These are phyloP conservation scores for Lacerta bilineata DNA, from an alignment of 2,797 vertebrate species.

Conservation along the genomic window DNA sequence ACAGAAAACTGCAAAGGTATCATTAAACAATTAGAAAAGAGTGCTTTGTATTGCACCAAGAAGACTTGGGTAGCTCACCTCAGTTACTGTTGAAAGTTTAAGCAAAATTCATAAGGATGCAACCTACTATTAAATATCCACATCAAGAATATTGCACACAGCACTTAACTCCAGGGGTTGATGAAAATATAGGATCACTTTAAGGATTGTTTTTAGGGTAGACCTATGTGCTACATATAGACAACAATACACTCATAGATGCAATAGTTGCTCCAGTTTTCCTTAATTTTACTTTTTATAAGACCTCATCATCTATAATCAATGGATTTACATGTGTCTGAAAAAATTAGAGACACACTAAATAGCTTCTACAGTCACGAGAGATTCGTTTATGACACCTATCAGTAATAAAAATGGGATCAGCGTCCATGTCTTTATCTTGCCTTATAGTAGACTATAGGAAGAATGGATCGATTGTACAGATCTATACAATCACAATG, in stretches of 20 bases:
- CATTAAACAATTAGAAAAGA: background rate
- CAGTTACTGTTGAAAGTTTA: background rate
- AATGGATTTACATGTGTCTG: background rate
- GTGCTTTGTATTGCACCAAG: background rate
- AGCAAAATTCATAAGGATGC: background rate
- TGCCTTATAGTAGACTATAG: background rate
- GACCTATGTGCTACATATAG: background rate
- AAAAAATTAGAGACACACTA: background rate
- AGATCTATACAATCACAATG: background rate
- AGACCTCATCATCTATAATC: background rate
- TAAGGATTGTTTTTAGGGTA: background rate
- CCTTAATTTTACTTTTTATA: background rate
- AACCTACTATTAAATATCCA: conserved; percentile 22
- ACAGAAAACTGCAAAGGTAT: background rate
- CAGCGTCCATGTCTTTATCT: conserved; percentile 14
- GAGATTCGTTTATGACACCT: background rate
- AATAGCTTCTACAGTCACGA: background rate
- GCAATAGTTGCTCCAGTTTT: background rate
- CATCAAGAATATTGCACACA: fast-evolving
- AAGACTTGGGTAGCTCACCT: background rate
- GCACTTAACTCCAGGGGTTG: background rate
- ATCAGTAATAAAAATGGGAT: background rate
- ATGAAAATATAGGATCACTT: background rate
- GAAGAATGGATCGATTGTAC: background rate
- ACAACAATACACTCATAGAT: background rate